Base-by-base conservation (phyloP, 2,113 vertebrate species). In the Gymnocephalus cernua region DNA sequence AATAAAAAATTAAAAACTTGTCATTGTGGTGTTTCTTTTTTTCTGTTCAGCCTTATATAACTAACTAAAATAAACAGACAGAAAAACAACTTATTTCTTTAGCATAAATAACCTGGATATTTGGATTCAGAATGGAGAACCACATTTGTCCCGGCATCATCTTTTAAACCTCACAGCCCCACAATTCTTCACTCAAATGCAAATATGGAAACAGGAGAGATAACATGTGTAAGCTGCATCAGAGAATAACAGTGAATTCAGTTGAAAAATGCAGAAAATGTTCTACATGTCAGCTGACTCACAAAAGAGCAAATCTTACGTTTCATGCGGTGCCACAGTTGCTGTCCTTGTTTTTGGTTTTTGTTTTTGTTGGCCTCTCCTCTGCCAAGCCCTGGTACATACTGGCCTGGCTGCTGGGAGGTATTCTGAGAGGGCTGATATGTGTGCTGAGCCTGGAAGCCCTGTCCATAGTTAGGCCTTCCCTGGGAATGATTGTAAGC, bases 281-380 rank as follows among this genome's bases (percentile, higher is more conserved):
- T 32, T 32, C 32, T 3, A 32, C 6, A n/a, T 25, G 12, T 18
- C 6, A 50, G 13, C 48, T 6, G 41, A 11, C 23, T 47, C 4
- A 64, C 1, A 80, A 74, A 47, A 29, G 44, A 18, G 12, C 10
- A 58, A 69, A 61, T 27, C 91, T 86, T 90, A 95, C 95, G 95
- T 91, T 95, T 96, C 93, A 95, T 96, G 35, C 97, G 97, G 62
- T 96, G 96, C 96, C 97, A 98, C 3, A 97, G 88, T 83, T 97
- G 97, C 68, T 97, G 97, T 72, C 94, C 94, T 57, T 89, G 91
- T n/a, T 94, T 94, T 38, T 91, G 83, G 74, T 85, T 94, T 87
- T 96, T 95, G 62, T 64, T 84, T 73, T 95, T 95, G 75, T 83
- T 91, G 19, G 56, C 29, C 10, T 95, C 95, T 57, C 89, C 93